Base-by-base conservation (phyloP, 1,140 invertebrate genomes). In the Coenobita brevimanus region DNA sequence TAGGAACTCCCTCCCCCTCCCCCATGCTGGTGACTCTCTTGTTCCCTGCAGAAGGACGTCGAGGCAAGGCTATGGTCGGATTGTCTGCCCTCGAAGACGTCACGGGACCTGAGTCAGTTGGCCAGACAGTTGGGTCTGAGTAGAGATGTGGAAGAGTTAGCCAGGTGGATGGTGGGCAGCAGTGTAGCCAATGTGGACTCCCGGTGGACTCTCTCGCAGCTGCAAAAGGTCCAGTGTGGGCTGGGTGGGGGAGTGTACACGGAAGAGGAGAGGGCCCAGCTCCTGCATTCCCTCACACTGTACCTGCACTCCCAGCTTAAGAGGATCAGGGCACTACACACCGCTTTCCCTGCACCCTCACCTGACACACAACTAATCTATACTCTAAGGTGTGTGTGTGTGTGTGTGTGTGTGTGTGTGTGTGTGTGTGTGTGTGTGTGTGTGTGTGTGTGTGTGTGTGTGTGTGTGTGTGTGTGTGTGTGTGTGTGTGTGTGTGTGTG, bases 91-190 rank as follows among this genome's bases (percentile, higher is more conserved):
- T 24, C 36, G 27, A 41, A 43, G 27, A 62, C 80, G 21, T n/a
- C 24, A 21, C 30, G n/a, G 62, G 62, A 82, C 2, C 46, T 82
- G 24, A 0, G 27, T 38, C 80, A 69, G 3, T 62, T 82, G 62
- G 80, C 57, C 17, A 30, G 3, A 6, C 15, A 82, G n/a, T 24
- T 82, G 13, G 6, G n/a, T 38, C 38, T 82, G 17, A 15, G 10
- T 46, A n/a, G 46, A 15, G 62, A 43, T 2, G 60, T 67, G 21
- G 33, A 82, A 30, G 60, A 82, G 80, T 62, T 82, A 62, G 62
- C 38, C 3, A 67, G 80, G 80, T 82, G 80, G 80, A 3, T 82
- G 10, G 80, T 82, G 36, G 62, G 80, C 62, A 82, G 80, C n/a
- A 57, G 62, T 38, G 38, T 67, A 24, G 27, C 80, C 24, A 30